Base-by-base conservation (phyloP, 2,113 vertebrate species). In the Pelecanoides urinatrix region DNA sequence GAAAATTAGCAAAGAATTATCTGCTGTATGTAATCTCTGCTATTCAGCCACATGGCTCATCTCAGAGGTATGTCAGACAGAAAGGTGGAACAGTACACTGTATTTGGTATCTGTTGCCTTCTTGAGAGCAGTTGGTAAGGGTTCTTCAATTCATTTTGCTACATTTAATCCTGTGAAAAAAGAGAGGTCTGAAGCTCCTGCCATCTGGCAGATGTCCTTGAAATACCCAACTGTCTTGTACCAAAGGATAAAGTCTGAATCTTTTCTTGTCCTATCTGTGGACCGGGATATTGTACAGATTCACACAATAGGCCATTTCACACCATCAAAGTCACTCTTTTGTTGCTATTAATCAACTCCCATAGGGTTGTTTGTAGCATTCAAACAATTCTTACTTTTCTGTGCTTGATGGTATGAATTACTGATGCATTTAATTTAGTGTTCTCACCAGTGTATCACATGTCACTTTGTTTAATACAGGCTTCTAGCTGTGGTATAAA, bases 401-500 rank as follows among this genome's bases (percentile, higher is more conserved):
- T 95, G 95, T 95, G 79, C 83, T 97, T 93, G 92, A 80, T 86
- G 94, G 83, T 97, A 95, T 97, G 82, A 96, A 91, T 86, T 96
- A 96, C 10, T 86, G n/a, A 72, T 83, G 49, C 34, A 42, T 95
- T 92, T 86, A 83, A 88, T 80, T 93, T 78, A 56, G 47, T 38
- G 49, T 67, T 95, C 66, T 96, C 72, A 87, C 82, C 86, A 89
- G 66, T 38, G 21, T 95, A 67, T 97, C 83, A 82, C 50, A 90
- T 88, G 40, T 85, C 63, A 63, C 14, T 95, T 77, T 62, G 49
- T 96, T 91, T 56, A 88, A 75, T 80, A 84, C 75, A 96, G 77
- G 77, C 34, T 95, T 90, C 65, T 85, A 93, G 71, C 73, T 81
- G 80, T 88, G 91, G 68, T 94, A 26, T 96, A 95, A 79, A 81